Percentiles rank a stretch among this genome's conserved stretches.
Evolutionary conservation across 2,888 invertebrate genomes (phyloP).

Genomic region (Rotaria socialis): DNA sequence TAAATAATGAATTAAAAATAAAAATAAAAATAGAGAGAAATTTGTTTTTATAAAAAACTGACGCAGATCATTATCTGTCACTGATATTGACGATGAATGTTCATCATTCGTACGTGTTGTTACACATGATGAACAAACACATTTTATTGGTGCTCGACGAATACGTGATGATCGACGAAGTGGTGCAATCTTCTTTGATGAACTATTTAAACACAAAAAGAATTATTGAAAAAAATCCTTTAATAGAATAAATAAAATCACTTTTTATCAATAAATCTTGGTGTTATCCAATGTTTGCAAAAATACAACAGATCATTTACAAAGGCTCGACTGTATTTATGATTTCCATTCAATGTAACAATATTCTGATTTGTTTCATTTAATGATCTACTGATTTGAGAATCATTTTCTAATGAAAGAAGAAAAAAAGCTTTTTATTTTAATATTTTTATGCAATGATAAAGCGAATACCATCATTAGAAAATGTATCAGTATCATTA

Average conservation of each 20-base stretch:
- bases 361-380: neutral
- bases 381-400: neutral
- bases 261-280: slow-evolving; percentile 7
- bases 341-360: neutral
- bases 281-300: neutral
- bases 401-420: neutral
- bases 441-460: neutral
- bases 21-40: no score
- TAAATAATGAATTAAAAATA: neutral
- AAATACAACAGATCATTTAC: neutral
- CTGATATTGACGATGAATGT: neutral
- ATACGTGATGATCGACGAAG: slow-evolving; percentile 10
- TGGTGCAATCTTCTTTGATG: neutral
- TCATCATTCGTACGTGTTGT: neutral
- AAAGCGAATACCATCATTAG: neutral
- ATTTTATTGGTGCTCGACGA: slow-evolving; percentile 4
- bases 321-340: neutral
- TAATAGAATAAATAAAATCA: neutral
- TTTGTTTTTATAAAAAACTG: no score
- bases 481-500: neutral
- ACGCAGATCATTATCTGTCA: neutral
- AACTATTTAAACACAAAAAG: neutral
- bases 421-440: neutral
- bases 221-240: neutral
- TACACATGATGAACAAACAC: neutral